Conservation (phyloP, 2,113 vertebrate species). For the Cyanoderma ruficeps region DNA sequence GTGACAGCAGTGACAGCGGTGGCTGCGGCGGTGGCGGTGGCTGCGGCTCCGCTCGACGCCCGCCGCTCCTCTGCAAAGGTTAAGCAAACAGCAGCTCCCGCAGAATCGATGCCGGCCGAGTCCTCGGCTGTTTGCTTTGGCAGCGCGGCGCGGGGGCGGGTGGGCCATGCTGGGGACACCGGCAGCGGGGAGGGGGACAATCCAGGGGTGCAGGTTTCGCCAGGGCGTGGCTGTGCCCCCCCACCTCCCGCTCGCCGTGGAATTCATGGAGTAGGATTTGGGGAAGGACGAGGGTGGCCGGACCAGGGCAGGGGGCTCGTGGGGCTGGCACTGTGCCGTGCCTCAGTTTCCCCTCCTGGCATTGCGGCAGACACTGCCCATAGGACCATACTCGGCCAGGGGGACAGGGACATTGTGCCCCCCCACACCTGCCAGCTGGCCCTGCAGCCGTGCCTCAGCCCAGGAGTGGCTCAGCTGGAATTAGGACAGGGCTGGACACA, state of each 20-base stretch:
- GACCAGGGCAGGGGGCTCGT: fast-evolving
- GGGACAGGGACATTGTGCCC: background rate
- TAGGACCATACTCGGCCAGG: fast-evolving
- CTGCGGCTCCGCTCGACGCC: background rate
- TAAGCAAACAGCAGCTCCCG: constrained; percentile 78
- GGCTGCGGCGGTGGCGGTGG: background rate
- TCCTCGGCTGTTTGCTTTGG: constrained; percentile 74
- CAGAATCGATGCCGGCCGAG: constrained; percentile 69
- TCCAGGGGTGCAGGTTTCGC: fast-evolving
- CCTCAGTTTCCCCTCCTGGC: background rate
- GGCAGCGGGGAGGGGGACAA: background rate
- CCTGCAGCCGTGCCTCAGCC: background rate
- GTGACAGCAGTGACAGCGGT: background rate
- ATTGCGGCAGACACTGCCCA: background rate
- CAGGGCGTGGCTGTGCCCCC: background rate
- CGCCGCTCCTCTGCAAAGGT: constrained; percentile 72
- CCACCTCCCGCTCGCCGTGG: fast-evolving
- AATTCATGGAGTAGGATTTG: background rate
- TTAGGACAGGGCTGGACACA: background rate
- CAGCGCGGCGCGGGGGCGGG: constrained; percentile 51
- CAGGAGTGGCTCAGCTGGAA: background rate
- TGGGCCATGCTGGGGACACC: background rate
- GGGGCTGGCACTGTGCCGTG: fast-evolving
- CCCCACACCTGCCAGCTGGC: background rate
- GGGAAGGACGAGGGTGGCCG: fast-evolving